Percentiles rank a stretch among this genome's conserved stretches.
Evolutionary conservation across 2,888 invertebrate species (phyloP).

Genomic region (Trissolcus japonicus): DNA sequence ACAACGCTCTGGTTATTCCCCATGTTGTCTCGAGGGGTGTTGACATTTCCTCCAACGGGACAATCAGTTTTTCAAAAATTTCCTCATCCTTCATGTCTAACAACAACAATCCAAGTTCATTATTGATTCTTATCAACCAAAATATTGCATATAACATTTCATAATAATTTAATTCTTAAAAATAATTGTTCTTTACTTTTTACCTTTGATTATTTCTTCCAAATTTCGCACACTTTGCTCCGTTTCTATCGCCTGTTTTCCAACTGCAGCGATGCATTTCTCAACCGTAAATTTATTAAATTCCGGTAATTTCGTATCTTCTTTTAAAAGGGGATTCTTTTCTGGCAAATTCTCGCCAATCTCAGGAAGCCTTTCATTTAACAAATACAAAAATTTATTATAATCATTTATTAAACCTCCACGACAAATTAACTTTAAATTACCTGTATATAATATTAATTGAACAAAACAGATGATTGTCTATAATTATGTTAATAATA

Average conservation of each 20-base stretch:
- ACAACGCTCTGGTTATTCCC: conserved; percentile 91
- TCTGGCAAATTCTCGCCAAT: conserved; percentile 89
- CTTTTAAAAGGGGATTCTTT: conserved; percentile 85
- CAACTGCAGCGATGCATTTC: conserved; percentile 89
- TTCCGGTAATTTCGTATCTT: conserved; percentile 84
- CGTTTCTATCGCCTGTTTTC: conserved; percentile 87
- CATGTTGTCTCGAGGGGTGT: conserved; percentile 88
- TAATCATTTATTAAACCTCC: neutral
- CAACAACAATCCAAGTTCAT: no score
- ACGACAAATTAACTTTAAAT: no score
- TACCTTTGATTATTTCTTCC: conserved; percentile 77
- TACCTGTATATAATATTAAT: no score
- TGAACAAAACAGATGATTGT: no score
- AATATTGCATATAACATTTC: no score
- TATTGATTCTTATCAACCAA: no score
- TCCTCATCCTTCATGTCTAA: conserved; percentile 73
- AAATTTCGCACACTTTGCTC: conserved; percentile 85
- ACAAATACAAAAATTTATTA: neutral
- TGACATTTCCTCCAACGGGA: conserved; percentile 85
- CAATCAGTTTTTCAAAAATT: conserved; percentile 83
- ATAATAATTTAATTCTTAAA: no score
- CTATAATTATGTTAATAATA: no score
- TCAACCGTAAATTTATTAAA: conserved; percentile 89
- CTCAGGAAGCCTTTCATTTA: conserved; percentile 83
- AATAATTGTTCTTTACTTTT: no score